These are phyloP conservation scores for Pempheris klunzingeri DNA, from an alignment of 2,797 vertebrate genomes.

Conservation along the genomic window DNA sequence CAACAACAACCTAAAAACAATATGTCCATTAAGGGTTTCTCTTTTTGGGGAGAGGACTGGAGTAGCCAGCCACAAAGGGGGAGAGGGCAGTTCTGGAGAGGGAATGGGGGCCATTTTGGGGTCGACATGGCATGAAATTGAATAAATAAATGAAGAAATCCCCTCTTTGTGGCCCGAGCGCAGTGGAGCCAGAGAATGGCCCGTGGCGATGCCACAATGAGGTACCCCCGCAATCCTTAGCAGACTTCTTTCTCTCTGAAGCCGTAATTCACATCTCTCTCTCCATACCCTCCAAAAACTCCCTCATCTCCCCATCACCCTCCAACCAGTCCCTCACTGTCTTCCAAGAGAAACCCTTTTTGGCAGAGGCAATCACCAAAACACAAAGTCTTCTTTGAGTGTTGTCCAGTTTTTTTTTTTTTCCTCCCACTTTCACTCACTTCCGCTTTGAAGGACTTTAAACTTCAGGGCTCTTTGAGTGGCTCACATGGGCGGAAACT, in stretches of 20 bases:
- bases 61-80: constrained; percentile 72
- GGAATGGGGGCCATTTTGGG: constrained; percentile 82
- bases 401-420: constrained; percentile 80
- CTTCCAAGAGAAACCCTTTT: constrained; percentile 76
- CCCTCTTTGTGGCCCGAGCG: constrained; percentile 88
- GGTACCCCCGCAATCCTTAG: constrained; percentile 75
- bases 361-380: constrained; percentile 79
- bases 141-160: constrained; percentile 91
- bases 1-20: constrained; percentile 78
- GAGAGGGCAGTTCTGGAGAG: constrained; percentile 73
- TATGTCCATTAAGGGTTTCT: constrained; percentile 73
- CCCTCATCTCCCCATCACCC: constrained; percentile 59
- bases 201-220: constrained; percentile 75
- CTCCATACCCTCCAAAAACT: constrained; percentile 58
- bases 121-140: constrained; percentile 85
- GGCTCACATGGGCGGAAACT: constrained; percentile 83
- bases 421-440: constrained; percentile 69
- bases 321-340: constrained; percentile 69
- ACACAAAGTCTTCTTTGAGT: constrained; percentile 93
- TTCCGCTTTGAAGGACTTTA: constrained; percentile 91
- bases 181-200: constrained; percentile 89
- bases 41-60: constrained; percentile 61
- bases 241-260: constrained; percentile 75
- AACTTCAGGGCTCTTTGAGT: constrained; percentile 91
- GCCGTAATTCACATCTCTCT: constrained; percentile 89